Base-by-base conservation (phyloP, 2,888 invertebrate species). In the Metellina segmentata region DNA sequence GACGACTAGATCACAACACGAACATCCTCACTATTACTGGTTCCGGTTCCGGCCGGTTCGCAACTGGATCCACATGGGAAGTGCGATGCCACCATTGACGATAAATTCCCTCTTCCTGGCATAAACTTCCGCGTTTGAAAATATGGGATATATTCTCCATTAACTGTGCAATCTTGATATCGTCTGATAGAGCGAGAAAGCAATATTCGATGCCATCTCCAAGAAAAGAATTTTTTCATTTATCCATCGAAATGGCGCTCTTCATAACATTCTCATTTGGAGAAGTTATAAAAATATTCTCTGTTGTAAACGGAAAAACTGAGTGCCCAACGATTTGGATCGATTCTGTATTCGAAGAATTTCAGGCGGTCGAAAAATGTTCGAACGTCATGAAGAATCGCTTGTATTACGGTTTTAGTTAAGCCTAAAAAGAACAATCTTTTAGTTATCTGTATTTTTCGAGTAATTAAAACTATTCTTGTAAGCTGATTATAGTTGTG, bases 61-160 rank as follows among this genome's bases (percentile, higher is more conserved):
- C 88, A n/a, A 20, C 85, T 1, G 92, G 92, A n/a, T 77, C 92
- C 1, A 82, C 89, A 7, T 92, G 92, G 92, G 92, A 92, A 72
- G 85, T 92, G 71, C 77, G 92, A 16, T 92, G 92, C 19, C 92
- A 89, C 53, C 92, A 92, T 51, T 91, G 48, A 87, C 52, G 7
- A 52, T 74, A 7, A 16, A 61, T 7, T 9, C 16, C 9, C 61
- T 5, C 61, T 16, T 61, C 16, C 61, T 5, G 8, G 9, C 1
- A 34, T 4, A 16, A 61, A 5, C 61, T 16, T 16, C 11, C 5
- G 61, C 61, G 9, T 61, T 61, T 11, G 11, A 61, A 61, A 8
- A 16, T 16, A 61, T 61, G 61, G 61, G 16, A 61, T 61, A 9
- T 16, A 6, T 8, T 61, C 13, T 9, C 13, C 16, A 16, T 61